A percentile compares a stretch with the other conserved stretches of the same genome.
phyloP scores from a whole-genome alignment of 2,113 vertebrate species.

The Xenus cinereus region DNA sequence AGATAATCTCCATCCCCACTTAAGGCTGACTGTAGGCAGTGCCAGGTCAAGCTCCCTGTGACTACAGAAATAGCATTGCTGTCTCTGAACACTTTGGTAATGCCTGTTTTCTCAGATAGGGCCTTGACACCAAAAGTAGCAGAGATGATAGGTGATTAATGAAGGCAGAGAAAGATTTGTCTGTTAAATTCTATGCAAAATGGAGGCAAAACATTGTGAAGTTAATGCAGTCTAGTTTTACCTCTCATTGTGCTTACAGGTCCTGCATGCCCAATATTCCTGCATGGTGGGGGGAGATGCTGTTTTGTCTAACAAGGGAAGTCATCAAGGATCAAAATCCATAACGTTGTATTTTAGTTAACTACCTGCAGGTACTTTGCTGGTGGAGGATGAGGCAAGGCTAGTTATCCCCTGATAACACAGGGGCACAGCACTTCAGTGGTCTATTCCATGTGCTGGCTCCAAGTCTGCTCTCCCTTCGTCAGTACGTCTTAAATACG shows the following conservation, averaged over 20 bases:
- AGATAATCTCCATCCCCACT: not conserved
- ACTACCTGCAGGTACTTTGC: not conserved
- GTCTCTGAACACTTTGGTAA: not conserved
- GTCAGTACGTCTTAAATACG: not conserved
- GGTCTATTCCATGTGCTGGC: not conserved
- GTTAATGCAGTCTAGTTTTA: not conserved
- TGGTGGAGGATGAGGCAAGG: not conserved
- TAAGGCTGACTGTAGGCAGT: not conserved
- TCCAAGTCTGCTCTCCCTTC: not conserved
- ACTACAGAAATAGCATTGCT: not conserved
- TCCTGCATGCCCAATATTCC: not conserved
- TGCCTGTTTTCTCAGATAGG: not conserved
- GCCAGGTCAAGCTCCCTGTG: not conserved
- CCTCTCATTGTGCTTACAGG: not conserved
- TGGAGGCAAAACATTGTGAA: not conserved
- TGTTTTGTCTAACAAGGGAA: not conserved
- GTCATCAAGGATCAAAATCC: not conserved
- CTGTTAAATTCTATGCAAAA: not conserved
- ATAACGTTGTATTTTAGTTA: not conserved
- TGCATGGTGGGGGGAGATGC: not conserved
- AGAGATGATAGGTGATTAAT: not conserved
- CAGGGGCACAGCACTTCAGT: fast-evolving
- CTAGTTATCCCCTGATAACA: not conserved
- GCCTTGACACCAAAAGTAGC: not conserved
- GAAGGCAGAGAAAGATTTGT: not conserved